These are phyloP conservation scores for Ephydatia muelleri DNA, from an alignment of 37 sponge, comb jelly and placozoan species.

Conservation along the genomic window DNA sequence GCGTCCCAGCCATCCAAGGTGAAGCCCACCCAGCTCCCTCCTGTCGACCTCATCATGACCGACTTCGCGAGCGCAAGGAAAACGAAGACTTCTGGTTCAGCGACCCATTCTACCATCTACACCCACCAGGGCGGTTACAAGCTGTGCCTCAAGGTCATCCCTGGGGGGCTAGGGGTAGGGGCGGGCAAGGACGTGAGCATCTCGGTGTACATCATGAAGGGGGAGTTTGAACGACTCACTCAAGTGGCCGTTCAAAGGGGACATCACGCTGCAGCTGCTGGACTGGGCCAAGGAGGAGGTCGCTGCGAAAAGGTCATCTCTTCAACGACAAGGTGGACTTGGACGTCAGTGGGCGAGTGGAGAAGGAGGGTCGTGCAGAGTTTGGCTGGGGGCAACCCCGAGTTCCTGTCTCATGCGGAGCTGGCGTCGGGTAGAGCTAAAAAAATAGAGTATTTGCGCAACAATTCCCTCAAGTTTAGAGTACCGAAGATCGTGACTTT, in stretches of 20 bases:
- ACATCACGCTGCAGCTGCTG: background rate
- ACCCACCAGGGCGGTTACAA: background rate
- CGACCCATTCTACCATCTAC: constrained; percentile 1
- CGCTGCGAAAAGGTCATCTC: background rate
- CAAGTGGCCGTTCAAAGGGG: background rate
- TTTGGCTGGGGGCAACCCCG: no score
- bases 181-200: background rate
- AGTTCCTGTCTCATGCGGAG: no score
- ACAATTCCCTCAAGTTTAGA: no score
- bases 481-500: no score
- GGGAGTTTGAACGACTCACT: background rate
- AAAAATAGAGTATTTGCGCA: no score
- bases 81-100: background rate
- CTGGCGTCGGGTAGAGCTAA: no score
- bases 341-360: no score
- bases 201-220: constrained; percentile 3
- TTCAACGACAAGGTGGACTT: background rate
- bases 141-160: background rate
- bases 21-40: background rate
- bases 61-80: background rate
- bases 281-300: background rate
- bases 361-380: no score
- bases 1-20: background rate
- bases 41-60: background rate
- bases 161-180: background rate